A percentile compares a stretch with the other conserved stretches of the same genome.
Evolutionary conservation across 2,888 invertebrate genomes (phyloP).

Genomic region (Neocrepidodera transversa): DNA sequence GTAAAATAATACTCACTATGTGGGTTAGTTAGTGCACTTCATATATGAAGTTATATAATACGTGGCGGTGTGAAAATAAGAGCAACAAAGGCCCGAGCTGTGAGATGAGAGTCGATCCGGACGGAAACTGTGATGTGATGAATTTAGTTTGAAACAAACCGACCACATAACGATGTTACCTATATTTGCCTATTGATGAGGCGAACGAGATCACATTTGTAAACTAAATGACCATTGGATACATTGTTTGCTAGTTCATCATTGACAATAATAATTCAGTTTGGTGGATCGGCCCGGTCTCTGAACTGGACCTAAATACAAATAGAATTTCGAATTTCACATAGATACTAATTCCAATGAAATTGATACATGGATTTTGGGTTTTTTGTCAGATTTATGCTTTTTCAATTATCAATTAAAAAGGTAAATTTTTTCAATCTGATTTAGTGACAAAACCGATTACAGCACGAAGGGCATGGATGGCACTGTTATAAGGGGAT

Average conservation of each 20-base stretch:
- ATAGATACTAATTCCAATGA: conserved; percentile 5
- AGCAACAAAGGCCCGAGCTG: too few relatives aligned
- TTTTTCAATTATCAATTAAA: conserved; percentile 2
- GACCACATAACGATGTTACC: conserved; percentile 32
- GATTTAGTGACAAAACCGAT: too few relatives aligned
- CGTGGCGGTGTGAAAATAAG: too few relatives aligned
- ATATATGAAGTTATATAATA: too few relatives aligned
- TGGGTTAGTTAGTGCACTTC: too few relatives aligned
- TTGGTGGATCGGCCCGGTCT: conserved; percentile 3
- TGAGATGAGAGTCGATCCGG: background rate
- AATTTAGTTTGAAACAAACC: conserved; percentile 29
- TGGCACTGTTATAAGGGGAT: too few relatives aligned
- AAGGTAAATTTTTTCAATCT: too few relatives aligned
- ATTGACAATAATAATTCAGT: conserved; percentile 34
- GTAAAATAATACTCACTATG: too few relatives aligned
- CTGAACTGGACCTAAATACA: conserved; percentile 9
- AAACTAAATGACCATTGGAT: conserved; percentile 34
- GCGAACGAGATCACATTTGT: conserved; percentile 33
- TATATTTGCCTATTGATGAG: conserved; percentile 38
- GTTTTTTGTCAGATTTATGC: background rate
- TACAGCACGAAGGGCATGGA: too few relatives aligned
- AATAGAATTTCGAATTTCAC: conserved; percentile 26
- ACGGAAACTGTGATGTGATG: conserved; percentile 15
- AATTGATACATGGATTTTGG: conserved; percentile 12
- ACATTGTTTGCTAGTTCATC: conserved; percentile 34